Percentiles rank a stretch among this genome's conserved stretches.
Evolutionary conservation across 2,113 vertebrate species (phyloP).

Genomic region (Recurvirostra avosetta): DNA sequence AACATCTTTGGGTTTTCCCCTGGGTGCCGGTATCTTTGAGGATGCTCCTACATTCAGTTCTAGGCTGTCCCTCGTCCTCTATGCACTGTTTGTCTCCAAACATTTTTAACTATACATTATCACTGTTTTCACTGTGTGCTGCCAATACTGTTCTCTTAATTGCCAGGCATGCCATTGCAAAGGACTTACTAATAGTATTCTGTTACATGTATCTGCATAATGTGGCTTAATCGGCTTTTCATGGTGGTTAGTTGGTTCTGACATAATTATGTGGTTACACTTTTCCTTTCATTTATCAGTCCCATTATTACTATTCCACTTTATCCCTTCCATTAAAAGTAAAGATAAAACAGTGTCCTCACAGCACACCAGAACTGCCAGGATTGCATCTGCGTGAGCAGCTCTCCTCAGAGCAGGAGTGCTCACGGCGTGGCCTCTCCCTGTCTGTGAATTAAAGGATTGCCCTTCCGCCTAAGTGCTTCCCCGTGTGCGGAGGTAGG

Average conservation of each 20-base stretch:
- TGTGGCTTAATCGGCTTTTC: conserved; percentile 39
- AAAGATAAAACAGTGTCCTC: neutral
- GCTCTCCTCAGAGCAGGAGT: neutral
- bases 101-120: conserved; percentile 19
- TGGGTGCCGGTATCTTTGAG: neutral
- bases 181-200: conserved; percentile 28
- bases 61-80: neutral
- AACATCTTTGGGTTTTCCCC: neutral
- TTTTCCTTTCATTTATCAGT: conserved; percentile 40
- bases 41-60: neutral
- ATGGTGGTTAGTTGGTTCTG: conserved; percentile 37
- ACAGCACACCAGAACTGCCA: neutral
- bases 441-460: neutral
- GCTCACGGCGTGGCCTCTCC: neutral
- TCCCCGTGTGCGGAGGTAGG: accelerated
- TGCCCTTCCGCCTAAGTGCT: neutral
- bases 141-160: conserved; percentile 14
- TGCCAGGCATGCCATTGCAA: conserved; percentile 10
- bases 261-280: conserved; percentile 54
- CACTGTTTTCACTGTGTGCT: conserved; percentile 26
- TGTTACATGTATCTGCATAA: conserved; percentile 50
- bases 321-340: neutral
- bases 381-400: neutral
- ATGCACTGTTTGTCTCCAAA: conserved; percentile 36
- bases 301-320: neutral